Evolutionary conservation across 1,140 invertebrate genomes (phyloP), one percentile per base, ranked within the genome.

Genomic region (Andricus grossulariae): DNA sequence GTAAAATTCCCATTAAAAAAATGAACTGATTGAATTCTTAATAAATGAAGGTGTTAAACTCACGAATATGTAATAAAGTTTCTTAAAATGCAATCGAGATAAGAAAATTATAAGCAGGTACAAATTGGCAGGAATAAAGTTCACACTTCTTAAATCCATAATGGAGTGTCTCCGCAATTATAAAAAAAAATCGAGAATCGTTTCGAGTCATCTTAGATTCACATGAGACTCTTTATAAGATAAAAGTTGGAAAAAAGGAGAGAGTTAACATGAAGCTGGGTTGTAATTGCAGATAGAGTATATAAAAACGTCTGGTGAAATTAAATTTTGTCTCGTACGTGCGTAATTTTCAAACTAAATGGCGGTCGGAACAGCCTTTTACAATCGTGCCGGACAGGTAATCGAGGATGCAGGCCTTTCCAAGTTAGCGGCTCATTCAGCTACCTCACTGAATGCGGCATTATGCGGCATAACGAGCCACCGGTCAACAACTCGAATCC

Each of bases 401-500:
- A 66, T 66, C 60, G 60, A 66, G 60, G 16, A 55, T 75, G 16
- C 54, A 60, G 55, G 16, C 45, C 55, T 21, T 77, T 74, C 50
- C 60, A 74, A 75, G 57, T 73, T 66, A 16, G 60, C 75, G 32
- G 50, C 60, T 57, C 49, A 74, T 18, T 77, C 60, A 76, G 71
- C 71, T 73, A 74, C 55, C 55, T 66, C 25, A 12, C 19, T 21
- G 25, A 6, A 39, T 54, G 25, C 25, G 52, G n/a, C 55, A n/a
- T 70, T 60, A 76, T 57, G 71, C 18, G 76, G 52, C 57, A 76
- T 72, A 74, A 82, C 77, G 75, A 78, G 75, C 72, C 77, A 54
- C 60, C 60, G 80, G 76, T 81, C 83, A 79, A 80, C 79, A 82
- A 79, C 76, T 82, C 72, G 76, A 75, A 57, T 66, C 54, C 39